A percentile compares a stretch with the other conserved stretches of the same genome.
These are phyloP conservation scores for Hirundichthys speculiger DNA, from an alignment of 2,113 vertebrate species.

Conservation along the genomic window DNA sequence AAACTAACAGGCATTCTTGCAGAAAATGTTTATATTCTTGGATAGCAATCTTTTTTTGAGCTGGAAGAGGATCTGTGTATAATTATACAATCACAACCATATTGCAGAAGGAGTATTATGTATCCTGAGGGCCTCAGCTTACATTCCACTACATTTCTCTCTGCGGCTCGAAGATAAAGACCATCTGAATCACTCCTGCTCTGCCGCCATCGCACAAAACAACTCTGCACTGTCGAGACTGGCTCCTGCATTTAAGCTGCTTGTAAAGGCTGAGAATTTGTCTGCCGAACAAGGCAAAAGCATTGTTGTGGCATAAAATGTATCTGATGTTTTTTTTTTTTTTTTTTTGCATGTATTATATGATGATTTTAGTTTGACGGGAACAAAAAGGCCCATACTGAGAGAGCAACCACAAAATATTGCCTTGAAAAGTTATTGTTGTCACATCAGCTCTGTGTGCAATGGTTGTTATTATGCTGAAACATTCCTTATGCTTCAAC, in stretches of 20 bases:
- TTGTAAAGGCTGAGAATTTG: conserved; percentile 16
- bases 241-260: conserved; percentile 36
- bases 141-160: conserved; percentile 73
- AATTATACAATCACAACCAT: conserved; percentile 74
- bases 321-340: no score
- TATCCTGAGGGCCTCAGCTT: conserved; percentile 75
- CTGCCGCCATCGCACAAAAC: conserved; percentile 41
- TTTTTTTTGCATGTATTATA: no score
- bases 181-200: conserved; percentile 60
- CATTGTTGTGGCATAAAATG: no score
- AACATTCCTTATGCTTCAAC: conserved; percentile 19
- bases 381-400: no score
- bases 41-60: conserved; percentile 65
- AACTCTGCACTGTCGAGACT: conserved; percentile 34
- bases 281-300: conserved; percentile 31
- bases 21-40: conserved; percentile 64
- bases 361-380: not conserved
- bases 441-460: conserved; percentile 1
- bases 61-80: conserved; percentile 66
- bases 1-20: conserved; percentile 59
- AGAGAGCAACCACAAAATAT: no score
- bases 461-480: conserved; percentile 7
- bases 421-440: conserved; percentile 15
- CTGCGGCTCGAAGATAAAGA: conserved; percentile 75
- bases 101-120: conserved; percentile 67